Conservation (phyloP, 2,888 invertebrate genomes). For the Aradus depressus region DNA sequence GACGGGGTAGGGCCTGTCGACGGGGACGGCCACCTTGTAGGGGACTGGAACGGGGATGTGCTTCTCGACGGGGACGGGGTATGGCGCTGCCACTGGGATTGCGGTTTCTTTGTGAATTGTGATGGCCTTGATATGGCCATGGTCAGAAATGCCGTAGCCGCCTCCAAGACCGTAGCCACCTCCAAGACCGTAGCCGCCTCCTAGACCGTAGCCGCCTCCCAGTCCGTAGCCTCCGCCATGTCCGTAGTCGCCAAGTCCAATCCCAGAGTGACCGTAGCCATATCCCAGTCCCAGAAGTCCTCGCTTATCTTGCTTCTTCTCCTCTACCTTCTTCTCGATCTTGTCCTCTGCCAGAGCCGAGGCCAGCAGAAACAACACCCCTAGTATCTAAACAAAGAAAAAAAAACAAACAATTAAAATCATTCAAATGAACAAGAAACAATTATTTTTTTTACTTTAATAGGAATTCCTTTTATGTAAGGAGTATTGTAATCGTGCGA, state of each 20-base stretch:
- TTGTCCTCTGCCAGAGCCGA: constrained; percentile 36
- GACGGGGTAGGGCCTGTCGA: constrained; percentile 36
- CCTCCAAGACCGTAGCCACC: constrained; percentile 26
- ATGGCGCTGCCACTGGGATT: constrained; percentile 44
- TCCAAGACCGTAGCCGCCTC: constrained; percentile 35
- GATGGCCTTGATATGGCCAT: constrained; percentile 31
- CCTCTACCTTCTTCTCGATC: constrained; percentile 25
- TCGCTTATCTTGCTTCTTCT: constrained; percentile 38
- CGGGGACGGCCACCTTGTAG: constrained; percentile 36
- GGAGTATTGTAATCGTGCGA: too few species aligned
- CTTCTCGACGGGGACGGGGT: constrained; percentile 42
- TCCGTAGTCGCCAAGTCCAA: constrained; percentile 29
- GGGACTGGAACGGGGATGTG: constrained; percentile 39
- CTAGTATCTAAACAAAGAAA: constrained; percentile 9
- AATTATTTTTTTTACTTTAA: too few species aligned
- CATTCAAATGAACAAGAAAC: too few species aligned
- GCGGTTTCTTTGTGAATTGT: constrained; percentile 40
- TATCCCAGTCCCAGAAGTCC: constrained; percentile 38
- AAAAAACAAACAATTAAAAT: too few species aligned
- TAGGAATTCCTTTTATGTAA: too few species aligned
- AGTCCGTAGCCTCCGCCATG: constrained; percentile 11
- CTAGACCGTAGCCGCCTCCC: constrained; percentile 21
- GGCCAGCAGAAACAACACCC: constrained; percentile 35
- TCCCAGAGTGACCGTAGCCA: constrained; percentile 31
- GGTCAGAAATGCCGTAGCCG: constrained; percentile 29